Conservation (phyloP, 2,888 invertebrate genomes). For the Drosophila lutescens region DNA sequence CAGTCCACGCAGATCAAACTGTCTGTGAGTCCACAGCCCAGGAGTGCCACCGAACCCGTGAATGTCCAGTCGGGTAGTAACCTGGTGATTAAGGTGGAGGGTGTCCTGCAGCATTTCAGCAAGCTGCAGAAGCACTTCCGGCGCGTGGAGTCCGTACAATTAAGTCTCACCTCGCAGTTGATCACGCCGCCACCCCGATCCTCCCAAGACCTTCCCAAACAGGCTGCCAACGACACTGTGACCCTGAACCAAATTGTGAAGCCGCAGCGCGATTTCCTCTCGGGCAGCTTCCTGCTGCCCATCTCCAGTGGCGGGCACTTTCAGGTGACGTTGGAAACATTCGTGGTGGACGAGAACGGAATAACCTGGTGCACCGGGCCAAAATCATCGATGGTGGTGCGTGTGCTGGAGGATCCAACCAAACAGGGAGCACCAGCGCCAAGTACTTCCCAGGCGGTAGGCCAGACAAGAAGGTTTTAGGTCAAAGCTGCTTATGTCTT, state of each 20-base stretch:
- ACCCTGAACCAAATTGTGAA: slow-evolving; percentile 91
- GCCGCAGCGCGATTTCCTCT: slow-evolving; percentile 97
- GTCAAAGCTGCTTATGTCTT: too few species aligned
- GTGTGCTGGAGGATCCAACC: slow-evolving; percentile 83
- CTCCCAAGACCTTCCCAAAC: slow-evolving; percentile 63
- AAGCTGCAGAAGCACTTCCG: slow-evolving; percentile 89
- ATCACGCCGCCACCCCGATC: slow-evolving; percentile 85
- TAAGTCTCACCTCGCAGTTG: slow-evolving; percentile 88
- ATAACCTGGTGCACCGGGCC: slow-evolving; percentile 96
- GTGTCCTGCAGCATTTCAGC: slow-evolving; percentile 91
- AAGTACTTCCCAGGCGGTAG: slow-evolving; percentile 66
- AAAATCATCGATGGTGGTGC: slow-evolving; percentile 86
- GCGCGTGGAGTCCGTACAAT: slow-evolving; percentile 89
- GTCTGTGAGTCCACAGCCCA: slow-evolving; percentile 92
- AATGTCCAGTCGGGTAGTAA: slow-evolving; percentile 93
- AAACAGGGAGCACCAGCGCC: slow-evolving; percentile 73
- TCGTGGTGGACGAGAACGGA: slow-evolving; percentile 92
- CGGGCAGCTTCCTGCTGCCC: slow-evolving; percentile 93
- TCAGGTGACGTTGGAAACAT: slow-evolving; percentile 92
- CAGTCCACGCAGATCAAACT: slow-evolving; percentile 93
- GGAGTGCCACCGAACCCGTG: slow-evolving; percentile 92
- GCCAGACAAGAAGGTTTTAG: slow-evolving; percentile 76
- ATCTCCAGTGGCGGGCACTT: slow-evolving; percentile 88
- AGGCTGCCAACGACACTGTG: slow-evolving; percentile 82
- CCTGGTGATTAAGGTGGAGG: slow-evolving; percentile 96